A percentile compares a stretch with the other conserved stretches of the same genome.
Conservation (phyloP, 2,113 vertebrate species). For the Pavo muticus region DNA sequence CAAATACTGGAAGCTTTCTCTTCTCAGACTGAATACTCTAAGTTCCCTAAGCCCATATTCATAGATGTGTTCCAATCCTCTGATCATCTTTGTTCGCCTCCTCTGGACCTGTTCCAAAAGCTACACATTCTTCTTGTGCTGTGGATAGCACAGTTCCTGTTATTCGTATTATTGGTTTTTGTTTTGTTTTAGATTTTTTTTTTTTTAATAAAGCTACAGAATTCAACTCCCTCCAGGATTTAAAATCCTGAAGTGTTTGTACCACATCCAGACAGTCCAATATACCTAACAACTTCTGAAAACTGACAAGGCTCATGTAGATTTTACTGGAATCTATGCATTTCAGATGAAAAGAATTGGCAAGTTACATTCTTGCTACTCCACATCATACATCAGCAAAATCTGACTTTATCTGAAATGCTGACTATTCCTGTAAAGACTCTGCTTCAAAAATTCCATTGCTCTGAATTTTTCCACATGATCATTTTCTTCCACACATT, state of each 20-base stretch:
- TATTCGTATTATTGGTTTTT: neutral
- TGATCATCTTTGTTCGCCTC: neutral
- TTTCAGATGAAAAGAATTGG: neutral
- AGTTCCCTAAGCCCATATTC: neutral
- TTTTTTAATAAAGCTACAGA: neutral
- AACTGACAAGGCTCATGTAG: neutral
- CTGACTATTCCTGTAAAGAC: neutral
- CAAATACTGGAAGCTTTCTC: neutral
- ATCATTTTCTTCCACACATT: neutral
- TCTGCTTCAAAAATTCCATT: neutral
- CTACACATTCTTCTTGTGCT: neutral
- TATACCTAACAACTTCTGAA: neutral
- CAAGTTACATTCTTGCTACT: neutral
- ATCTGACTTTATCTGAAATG: neutral
- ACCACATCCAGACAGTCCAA: neutral
- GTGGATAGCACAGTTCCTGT: neutral
- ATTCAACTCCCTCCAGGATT: neutral
- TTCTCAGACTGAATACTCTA: neutral
- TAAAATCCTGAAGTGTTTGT: neutral
- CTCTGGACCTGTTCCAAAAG: neutral
- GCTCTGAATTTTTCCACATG: neutral
- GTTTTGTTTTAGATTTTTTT: neutral
- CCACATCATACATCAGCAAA: neutral
- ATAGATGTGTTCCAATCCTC: neutral
- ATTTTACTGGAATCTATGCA: neutral